Evolutionary conservation across 2,888 invertebrate species (phyloP).

Genomic region (Notodonta dromedarius): DNA sequence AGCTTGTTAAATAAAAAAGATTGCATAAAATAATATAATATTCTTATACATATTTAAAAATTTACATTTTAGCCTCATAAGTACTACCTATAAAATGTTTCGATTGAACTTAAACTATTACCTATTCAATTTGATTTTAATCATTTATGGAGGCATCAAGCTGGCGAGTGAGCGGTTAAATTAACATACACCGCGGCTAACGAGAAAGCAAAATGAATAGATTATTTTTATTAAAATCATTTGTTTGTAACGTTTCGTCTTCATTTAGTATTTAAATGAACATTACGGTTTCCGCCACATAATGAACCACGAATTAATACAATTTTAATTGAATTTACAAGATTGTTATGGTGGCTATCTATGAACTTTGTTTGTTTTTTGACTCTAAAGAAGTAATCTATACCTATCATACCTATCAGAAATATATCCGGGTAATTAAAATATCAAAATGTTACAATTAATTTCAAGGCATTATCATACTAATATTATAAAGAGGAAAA

Average conservation of each 20-base stretch:
- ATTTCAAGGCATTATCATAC: too few relatives aligned
- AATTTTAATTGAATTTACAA: conserved; percentile 10
- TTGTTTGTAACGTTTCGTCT: too few relatives aligned
- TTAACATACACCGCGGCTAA: conserved; percentile 30
- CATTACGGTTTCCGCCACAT: too few relatives aligned
- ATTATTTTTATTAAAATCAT: too few relatives aligned
- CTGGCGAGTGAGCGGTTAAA: conserved; percentile 34
- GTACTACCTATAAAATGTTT: background rate
- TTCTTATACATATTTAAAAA: background rate
- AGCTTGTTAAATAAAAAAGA: background rate
- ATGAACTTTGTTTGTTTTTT: background rate
- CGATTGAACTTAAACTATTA: conserved; percentile 32
- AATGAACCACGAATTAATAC: background rate
- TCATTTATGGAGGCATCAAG: conserved; percentile 37
- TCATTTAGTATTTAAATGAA: too few relatives aligned
- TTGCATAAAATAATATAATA: background rate
- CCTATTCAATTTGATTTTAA: conserved; percentile 32
- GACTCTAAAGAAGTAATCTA: too few relatives aligned
- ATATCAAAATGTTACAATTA: too few relatives aligned
- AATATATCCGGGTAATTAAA: too few relatives aligned
- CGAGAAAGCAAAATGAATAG: too few relatives aligned
- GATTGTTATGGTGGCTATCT: background rate
- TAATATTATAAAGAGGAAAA: too few relatives aligned
- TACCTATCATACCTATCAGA: too few relatives aligned
- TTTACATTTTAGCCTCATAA: background rate